Percentiles rank a stretch among this genome's conserved stretches.
These are phyloP conservation scores for Sceloporus tristichus DNA, from an alignment of 2,113 vertebrate species.

Conservation along the genomic window DNA sequence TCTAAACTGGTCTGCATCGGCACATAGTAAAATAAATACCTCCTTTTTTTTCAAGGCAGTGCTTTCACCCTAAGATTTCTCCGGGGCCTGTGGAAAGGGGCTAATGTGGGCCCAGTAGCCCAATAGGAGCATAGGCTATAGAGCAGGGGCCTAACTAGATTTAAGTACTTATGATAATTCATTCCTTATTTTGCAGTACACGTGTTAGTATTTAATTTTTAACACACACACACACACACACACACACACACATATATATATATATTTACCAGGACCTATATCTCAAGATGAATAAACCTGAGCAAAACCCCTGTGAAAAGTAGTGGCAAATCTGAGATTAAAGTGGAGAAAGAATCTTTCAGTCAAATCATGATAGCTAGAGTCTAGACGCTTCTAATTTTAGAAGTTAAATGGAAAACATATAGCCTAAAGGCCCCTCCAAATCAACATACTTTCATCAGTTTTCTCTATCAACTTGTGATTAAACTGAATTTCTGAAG, in stretches of 20 bases:
- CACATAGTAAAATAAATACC: too few relatives aligned
- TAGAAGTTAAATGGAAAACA: background rate
- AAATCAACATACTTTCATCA: background rate
- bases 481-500: constrained; percentile 6
- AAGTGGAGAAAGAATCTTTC: background rate
- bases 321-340: background rate
- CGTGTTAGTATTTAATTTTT: too few relatives aligned
- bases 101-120: too few relatives aligned
- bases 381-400: background rate
- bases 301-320: background rate
- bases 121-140: too few relatives aligned
- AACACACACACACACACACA: too few relatives aligned
- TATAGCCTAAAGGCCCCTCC: background rate
- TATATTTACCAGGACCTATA: background rate
- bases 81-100: too few relatives aligned
- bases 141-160: too few relatives aligned
- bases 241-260: too few relatives aligned
- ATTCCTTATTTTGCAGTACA: too few relatives aligned
- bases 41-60: too few relatives aligned
- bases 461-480: background rate
- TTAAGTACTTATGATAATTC: background rate
- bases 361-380: background rate
- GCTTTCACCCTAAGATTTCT: too few relatives aligned
- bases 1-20: too few relatives aligned
- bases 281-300: background rate